Conservation (phyloP, 1,140 invertebrate genomes). For the Rhagoletis zephyria region DNA sequence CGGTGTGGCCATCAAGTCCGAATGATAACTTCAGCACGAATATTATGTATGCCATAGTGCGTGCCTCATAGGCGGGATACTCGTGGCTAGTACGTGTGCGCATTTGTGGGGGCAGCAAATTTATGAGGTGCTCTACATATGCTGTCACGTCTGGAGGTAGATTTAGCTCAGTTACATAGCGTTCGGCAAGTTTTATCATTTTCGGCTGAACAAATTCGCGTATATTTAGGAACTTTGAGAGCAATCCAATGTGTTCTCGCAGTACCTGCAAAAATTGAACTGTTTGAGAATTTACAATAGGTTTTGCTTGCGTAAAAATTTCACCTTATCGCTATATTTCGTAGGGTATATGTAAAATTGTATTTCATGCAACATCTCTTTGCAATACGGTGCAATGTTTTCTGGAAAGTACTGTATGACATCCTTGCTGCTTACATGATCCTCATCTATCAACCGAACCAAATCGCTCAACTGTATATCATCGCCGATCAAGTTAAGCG, state of each 20-base stretch:
- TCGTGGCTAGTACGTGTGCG: slow-evolving; percentile 55
- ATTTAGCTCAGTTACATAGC: slow-evolving; percentile 76
- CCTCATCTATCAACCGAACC: slow-evolving; percentile 77
- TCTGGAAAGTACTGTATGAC: slow-evolving; percentile 76
- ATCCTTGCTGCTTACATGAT: slow-evolving; percentile 76
- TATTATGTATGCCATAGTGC: slow-evolving; percentile 78
- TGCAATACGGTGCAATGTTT: slow-evolving; percentile 69
- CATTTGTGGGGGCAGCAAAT: slow-evolving; percentile 73
- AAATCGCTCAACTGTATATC: slow-evolving; percentile 77
- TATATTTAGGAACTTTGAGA: slow-evolving; percentile 63
- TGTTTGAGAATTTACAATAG: background rate
- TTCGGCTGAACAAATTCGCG: slow-evolving; percentile 73
- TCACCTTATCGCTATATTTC: slow-evolving; percentile 61
- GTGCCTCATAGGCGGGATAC: slow-evolving; percentile 78
- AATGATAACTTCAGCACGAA: slow-evolving; percentile 78
- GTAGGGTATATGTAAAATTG: slow-evolving; percentile 59
- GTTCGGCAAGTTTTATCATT: slow-evolving; percentile 72
- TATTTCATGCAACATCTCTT: slow-evolving; percentile 68
- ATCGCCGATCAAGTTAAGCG: slow-evolving; percentile 75
- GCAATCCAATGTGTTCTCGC: slow-evolving; percentile 21
- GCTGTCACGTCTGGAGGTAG: slow-evolving; percentile 73
- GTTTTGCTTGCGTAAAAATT: background rate
- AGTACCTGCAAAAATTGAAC: slow-evolving; percentile 33
- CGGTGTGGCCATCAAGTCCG: slow-evolving; percentile 78
- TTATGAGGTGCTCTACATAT: slow-evolving; percentile 68